Evolutionary conservation across 2,888 invertebrate genomes (phyloP), one percentile per base, ranked within the genome.

Genomic region (Thelaira solivaga): DNA sequence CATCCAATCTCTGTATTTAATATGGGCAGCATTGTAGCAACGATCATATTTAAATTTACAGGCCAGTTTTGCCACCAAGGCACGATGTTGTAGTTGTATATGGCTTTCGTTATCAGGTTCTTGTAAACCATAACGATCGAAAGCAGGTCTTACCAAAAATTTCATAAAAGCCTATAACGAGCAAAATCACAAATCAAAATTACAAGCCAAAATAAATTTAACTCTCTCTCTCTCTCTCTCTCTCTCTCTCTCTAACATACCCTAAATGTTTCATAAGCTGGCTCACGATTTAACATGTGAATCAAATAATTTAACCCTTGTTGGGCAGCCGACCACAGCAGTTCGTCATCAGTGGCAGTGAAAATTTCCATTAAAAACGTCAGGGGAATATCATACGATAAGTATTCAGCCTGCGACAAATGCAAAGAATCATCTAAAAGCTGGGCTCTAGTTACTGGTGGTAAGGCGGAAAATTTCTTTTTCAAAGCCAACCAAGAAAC

Each of bases 391-490:
- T 90, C 90, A 81, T 92, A 92, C 67, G 90, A 88, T 43, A 92
- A 84, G 68, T 91, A 88, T 76, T 92, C 91, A 0, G 90, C 91
- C 69, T 90, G 89, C 0, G 92, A 91, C 73, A 92, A 86, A 79
- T 92, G 91, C 83, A 92, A 89, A 0, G 93, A 90, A 87, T 95
- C 94, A 82, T 93, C 92, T 34, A 96, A 88, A 11, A 95, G 86
- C 84, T 94, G 93, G 0, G 93, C 93, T 77, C 93, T 89, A 71
- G 92, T 92, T 1, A 92, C 88, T 0, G 90, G 87, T 4, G 92
- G 91, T 53, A 95, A 89, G 1, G 83, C 82, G 83, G 91, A 90
- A 49, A 92, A 92, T 2, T 91, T 89, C 34, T 89, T 86, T 22
- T 90, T 90, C 11, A 93, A 84, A 8, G 90, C 85, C 73, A 90